Evolutionary conservation across 2,797 vertebrate species (phyloP), one percentile per base, ranked within the genome.

Genomic region (Sebastiscus albofasciatus): DNA sequence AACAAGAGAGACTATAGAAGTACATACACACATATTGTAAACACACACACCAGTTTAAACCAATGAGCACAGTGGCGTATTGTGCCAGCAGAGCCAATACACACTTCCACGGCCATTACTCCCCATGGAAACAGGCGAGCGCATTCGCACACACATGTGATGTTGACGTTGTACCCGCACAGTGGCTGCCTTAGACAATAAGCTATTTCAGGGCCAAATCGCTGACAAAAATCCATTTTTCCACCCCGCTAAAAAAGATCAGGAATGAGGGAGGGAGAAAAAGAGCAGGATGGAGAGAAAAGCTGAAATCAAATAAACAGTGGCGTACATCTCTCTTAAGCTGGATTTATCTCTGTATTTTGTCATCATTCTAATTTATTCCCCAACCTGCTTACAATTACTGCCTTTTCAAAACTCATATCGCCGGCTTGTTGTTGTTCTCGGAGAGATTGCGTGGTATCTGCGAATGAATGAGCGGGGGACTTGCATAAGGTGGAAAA

Each of bases 201-300:
- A 91, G 93, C 93, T 94, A 94, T 93, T 95, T 95, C 93, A 94
- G 92, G 92, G 93, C 93, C 94, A 95, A 95, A 93, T 94, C 87
- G 8, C 92, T 94, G 93, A 95, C 92, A 94, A 93, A 94, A 94
- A 94, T 95, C 92, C 89, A 93, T 93, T 94, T 94, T 94, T 94
- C 94, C 92, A 94, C 93, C 93, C 89, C 82, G 75, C 91, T 92
- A 94, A 94, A 94, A 94, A 92, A 93, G 88, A 94, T 92, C 87
- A 90, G 84, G 83, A 92, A 84, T 76, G 86, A 91, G 83, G 79
- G 84, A 90, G 87, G 80, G 84, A 92, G 87, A 46, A 90, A 60
- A 54, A 70, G 77, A 88, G 87, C 82, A 31, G 81, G 86, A 90
- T 86, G 36, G 36, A 46, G 87, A 90, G 91, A 81, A 89, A 90